Base-by-base conservation (phyloP, 2,113 vertebrate species). In the Scopus umbretta region DNA sequence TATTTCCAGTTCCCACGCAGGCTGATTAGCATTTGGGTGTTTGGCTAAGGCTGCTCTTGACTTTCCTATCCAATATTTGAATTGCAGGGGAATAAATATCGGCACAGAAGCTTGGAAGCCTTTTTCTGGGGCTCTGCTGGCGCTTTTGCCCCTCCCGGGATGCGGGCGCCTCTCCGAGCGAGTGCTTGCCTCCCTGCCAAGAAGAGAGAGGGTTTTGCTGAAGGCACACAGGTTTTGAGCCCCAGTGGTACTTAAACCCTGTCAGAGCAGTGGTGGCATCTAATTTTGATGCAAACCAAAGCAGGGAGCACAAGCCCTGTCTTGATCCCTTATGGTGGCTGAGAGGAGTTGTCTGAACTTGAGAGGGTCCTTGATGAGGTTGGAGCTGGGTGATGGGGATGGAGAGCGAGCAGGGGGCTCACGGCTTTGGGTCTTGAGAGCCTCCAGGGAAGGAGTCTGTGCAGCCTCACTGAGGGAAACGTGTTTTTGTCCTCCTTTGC, bases 81-180 rank as follows among this genome's bases (percentile, higher is more conserved):
- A 49, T 19, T 34, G 18, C 21, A 45, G n/a, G 16, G 59, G 62
- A 26, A 34, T 34, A n/a, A 34, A 55, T 40, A 17, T 3, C 1
- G 3, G 25, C 0, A 1, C 29, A 34, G 74, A 29, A 56, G 38
- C 61, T 61, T 36, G 38, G 88, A n/a, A 76, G 47, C 42, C 61
- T 78, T 82, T 78, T 14, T 27, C 43, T 2, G 8, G 40, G 36
- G 13, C 6, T 1, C 8, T 38, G 34, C 23, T 30, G 53, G 29
- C 1, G 10, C n/a, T 67, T 52, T 10, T 1, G 2, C 61, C 34
- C 7, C 61, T 65, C 26, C 43, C 0, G 18, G 80, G 70, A 5
- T 14, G 17, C 3, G 6, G 52, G 36, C 11, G 7, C 45, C 17
- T 43, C 43, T 80, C 0, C 0, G 40, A 45, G 53, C 1, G 10